phyloP scores from a whole-genome alignment of 2,888 invertebrate genomes.

The Tachina lurida region DNA sequence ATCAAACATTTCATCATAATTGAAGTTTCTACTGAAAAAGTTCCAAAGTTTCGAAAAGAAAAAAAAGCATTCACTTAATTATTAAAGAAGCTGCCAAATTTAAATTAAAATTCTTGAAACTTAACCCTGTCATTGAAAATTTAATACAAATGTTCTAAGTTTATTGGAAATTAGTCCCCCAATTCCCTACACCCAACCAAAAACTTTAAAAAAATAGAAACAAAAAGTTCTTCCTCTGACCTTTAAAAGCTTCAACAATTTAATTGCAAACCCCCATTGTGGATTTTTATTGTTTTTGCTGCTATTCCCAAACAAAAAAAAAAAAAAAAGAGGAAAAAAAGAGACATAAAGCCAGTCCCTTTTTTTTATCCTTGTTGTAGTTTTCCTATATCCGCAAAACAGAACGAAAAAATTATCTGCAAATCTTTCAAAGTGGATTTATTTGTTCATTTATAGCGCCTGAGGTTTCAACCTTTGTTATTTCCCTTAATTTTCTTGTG shows the following conservation, averaged over 20 bases:
- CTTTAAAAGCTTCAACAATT: neutral
- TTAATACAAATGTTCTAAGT: neutral
- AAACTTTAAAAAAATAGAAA: neutral
- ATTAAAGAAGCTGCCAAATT: neutral
- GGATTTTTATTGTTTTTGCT: constrained; percentile 25
- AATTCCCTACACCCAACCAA: no score
- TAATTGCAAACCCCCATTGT: constrained; percentile 32
- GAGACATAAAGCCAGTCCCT: constrained; percentile 31
- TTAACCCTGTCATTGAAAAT: neutral
- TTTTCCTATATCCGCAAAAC: constrained; percentile 8
- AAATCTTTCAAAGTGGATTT: constrained; percentile 55
- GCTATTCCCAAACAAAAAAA: constrained; percentile 19
- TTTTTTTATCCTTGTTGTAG: constrained; percentile 23
- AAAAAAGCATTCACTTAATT: neutral
- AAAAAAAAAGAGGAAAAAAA: neutral
- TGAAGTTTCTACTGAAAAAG: neutral
- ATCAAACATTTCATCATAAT: neutral
- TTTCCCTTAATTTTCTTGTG: constrained; percentile 9
- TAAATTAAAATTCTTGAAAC: neutral
- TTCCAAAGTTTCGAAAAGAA: neutral
- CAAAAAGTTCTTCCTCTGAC: neutral
- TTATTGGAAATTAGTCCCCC: neutral
- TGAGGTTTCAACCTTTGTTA: constrained; percentile 63
- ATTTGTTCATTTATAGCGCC: constrained; percentile 58
- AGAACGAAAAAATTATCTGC: constrained; percentile 4